phyloP scores from a whole-genome alignment of 2,888 invertebrate species.

The Hemistola chrysoprasaria region DNA sequence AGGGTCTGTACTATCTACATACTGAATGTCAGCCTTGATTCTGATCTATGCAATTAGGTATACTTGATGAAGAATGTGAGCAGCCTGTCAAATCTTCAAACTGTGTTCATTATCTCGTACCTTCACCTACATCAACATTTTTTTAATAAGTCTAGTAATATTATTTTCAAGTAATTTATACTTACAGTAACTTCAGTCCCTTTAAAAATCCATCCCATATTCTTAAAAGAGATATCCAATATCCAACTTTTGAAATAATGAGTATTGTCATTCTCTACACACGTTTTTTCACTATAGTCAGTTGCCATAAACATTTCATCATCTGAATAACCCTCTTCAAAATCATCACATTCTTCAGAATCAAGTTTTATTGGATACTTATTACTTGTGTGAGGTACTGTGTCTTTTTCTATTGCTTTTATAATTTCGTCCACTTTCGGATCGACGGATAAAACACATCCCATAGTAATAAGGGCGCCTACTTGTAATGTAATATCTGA shows the following conservation, averaged over 20 bases:
- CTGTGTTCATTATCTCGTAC: no score
- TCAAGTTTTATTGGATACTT: conserved; percentile 36
- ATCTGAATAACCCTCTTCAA: conserved; percentile 73
- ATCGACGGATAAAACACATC: conserved; percentile 85
- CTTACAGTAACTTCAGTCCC: conserved; percentile 56
- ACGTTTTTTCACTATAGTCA: conserved; percentile 24
- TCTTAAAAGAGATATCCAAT: conserved; percentile 83
- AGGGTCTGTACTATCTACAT: no score
- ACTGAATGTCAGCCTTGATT: no score
- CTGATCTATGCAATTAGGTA: no score
- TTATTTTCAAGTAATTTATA: conserved; percentile 9
- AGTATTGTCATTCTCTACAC: conserved; percentile 39
- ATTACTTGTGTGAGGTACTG: conserved; percentile 36
- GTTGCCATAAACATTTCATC: conserved; percentile 62
- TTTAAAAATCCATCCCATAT: conserved; percentile 70
- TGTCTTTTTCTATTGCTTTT: conserved; percentile 76
- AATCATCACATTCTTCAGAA: conserved; percentile 62
- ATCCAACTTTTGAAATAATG: conserved; percentile 81
- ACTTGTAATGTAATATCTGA: conserved; percentile 88
- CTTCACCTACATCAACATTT: no score
- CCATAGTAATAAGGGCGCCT: conserved; percentile 87
- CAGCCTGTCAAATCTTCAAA: no score
- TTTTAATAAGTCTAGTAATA: no score
- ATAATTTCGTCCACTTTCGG: conserved; percentile 85
- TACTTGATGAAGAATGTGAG: no score